phyloP scores from a whole-genome alignment of 1,140 invertebrate genomes.

The Heliconius hewitsoni region DNA sequence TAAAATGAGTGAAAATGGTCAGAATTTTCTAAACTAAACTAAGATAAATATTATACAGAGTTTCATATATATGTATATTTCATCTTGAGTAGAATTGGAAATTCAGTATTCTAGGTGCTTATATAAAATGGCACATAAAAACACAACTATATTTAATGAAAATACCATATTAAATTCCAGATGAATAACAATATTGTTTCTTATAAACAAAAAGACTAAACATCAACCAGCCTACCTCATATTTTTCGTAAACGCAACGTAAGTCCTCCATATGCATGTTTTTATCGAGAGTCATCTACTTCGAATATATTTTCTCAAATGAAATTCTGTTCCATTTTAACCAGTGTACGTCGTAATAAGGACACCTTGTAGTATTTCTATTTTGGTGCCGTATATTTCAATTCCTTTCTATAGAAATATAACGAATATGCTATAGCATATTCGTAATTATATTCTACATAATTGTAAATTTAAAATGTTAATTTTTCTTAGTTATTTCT shows the following conservation, averaged over 20 bases:
- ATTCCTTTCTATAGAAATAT: neutral
- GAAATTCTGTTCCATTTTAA: constrained; percentile 32
- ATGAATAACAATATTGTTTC: neutral
- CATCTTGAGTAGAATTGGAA: no score
- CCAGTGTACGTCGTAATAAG: constrained; percentile 20
- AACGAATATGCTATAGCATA: no score
- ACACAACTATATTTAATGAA: neutral
- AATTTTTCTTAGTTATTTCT: neutral
- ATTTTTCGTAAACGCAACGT: constrained; percentile 21
- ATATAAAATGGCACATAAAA: no score
- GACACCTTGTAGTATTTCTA: constrained; percentile 2
- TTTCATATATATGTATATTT: no score
- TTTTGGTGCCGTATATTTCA: neutral
- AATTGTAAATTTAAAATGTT: neutral
- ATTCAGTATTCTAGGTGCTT: no score
- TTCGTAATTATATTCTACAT: neutral
- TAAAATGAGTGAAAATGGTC: no score
- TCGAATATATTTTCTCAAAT: constrained; percentile 35
- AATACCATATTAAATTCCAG: neutral
- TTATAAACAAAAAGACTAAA: neutral
- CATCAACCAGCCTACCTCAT: neutral
- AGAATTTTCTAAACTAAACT: no score
- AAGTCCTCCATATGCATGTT: constrained; percentile 28
- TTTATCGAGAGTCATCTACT: constrained; percentile 31
- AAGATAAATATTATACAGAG: no score